Conservation (phyloP, 2,888 invertebrate species). For the Torymus texanus region DNA sequence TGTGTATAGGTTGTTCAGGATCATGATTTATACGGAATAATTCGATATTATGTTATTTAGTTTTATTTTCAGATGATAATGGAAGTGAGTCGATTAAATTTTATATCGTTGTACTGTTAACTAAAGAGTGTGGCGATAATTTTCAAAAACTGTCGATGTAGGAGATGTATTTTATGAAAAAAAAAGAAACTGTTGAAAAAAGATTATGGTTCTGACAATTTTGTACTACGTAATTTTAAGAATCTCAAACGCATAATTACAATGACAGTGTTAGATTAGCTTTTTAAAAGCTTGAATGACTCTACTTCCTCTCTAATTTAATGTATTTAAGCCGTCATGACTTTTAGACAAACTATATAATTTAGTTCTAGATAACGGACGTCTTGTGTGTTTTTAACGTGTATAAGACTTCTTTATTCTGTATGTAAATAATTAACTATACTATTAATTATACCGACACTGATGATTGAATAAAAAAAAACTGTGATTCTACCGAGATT, state of each 20-base stretch:
- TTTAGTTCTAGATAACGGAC: background rate
- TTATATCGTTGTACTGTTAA: too few relatives aligned
- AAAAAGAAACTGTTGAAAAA: too few relatives aligned
- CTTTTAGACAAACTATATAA: background rate
- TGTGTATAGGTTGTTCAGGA: too few relatives aligned
- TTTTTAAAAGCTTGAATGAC: background rate
- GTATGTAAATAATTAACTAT: constrained; percentile 12
- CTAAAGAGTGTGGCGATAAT: too few relatives aligned
- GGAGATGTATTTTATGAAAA: too few relatives aligned
- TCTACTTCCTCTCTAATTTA: background rate
- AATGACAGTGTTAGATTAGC: constrained; percentile 1
- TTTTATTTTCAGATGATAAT: too few relatives aligned
- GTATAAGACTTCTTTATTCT: background rate
- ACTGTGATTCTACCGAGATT: constrained; percentile 55
- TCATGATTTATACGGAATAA: too few relatives aligned
- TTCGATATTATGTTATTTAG: too few relatives aligned
- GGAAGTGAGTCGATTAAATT: too few relatives aligned
- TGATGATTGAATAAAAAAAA: constrained; percentile 16
- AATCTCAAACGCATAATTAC: too few relatives aligned
- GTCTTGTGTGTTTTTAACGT: background rate
- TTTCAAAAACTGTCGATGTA: too few relatives aligned
- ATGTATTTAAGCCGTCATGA: background rate
- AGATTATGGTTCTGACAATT: too few relatives aligned
- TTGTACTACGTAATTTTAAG: background rate
- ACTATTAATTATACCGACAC: constrained; percentile 7